phyloP scores from a whole-genome alignment of 1,140 invertebrate species.

The Drosophila sproati region DNA sequence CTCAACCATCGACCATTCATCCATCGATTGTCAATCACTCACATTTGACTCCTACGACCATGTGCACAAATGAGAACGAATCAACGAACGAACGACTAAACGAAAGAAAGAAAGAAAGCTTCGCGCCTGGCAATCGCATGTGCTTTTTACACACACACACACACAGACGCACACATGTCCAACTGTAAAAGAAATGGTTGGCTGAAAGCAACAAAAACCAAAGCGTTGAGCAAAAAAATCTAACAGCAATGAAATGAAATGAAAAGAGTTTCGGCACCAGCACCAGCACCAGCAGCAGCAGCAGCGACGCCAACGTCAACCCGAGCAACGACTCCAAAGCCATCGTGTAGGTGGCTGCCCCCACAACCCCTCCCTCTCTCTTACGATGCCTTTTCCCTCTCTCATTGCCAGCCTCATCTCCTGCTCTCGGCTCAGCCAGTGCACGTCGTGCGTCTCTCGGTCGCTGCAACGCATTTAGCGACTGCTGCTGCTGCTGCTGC shows the following conservation, averaged over 20 bases:
- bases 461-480: conserved; percentile 37
- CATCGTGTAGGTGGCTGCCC: conserved; percentile 57
- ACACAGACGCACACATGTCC: conserved; percentile 34
- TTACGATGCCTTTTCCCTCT: conserved; percentile 4
- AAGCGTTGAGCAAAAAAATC: conserved; percentile 45
- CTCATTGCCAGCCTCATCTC: conserved; percentile 9
- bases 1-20: conserved; percentile 34
- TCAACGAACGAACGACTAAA: conserved; percentile 35
- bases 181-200: conserved; percentile 55
- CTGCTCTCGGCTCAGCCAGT: conserved; percentile 19
- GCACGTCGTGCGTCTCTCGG: conserved; percentile 29
- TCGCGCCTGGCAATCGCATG: conserved; percentile 27
- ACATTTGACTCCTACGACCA: conserved; percentile 35
- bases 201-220: conserved; percentile 51
- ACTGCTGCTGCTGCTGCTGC: conserved; percentile 14
- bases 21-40: conserved; percentile 73
- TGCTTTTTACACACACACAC: conserved; percentile 21
- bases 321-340: conserved; percentile 38
- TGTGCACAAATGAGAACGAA: conserved; percentile 62
- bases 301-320: conserved; percentile 15
- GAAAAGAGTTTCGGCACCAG: conserved; percentile 52
- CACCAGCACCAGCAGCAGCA: neutral
- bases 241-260: conserved; percentile 63
- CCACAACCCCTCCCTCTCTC: conserved; percentile 4
- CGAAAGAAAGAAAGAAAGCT: conserved; percentile 39